phyloP scores from a whole-genome alignment of 1,140 invertebrate genomes.

The Bombus cullumanus region DNA sequence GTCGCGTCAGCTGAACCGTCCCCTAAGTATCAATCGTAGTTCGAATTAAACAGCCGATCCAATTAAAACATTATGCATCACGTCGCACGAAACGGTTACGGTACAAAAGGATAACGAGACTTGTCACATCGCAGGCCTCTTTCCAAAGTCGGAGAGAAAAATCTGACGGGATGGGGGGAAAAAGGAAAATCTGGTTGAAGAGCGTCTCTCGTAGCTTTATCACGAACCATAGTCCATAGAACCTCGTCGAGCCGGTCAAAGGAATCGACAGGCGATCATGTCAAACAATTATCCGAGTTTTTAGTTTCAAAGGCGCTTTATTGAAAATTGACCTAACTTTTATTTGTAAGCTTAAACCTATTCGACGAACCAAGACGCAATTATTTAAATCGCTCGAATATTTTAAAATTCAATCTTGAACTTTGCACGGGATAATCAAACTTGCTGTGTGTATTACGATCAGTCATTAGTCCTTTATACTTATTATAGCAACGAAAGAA shows the following conservation, averaged over 20 bases:
- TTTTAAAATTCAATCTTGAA: background rate
- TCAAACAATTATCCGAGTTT: constrained; percentile 1
- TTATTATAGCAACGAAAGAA: too few species aligned
- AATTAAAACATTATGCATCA: constrained; percentile 70
- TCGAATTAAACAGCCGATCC: constrained; percentile 56
- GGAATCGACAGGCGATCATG: constrained; percentile 2
- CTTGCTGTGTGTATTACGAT: too few species aligned
- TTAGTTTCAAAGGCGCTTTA: background rate
- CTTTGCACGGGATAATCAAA: background rate
- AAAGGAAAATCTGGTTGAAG: constrained; percentile 9
- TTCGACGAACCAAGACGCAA: too few species aligned
- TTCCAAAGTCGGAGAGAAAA: background rate
- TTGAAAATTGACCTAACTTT: background rate
- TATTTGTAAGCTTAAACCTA: background rate
- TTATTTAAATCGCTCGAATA: too few species aligned
- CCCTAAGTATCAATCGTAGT: constrained; percentile 57
- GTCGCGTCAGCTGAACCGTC: constrained; percentile 41
- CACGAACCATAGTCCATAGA: too few species aligned
- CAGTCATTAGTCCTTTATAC: too few species aligned
- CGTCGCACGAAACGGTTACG: constrained; percentile 48
- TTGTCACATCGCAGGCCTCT: constrained; percentile 1
- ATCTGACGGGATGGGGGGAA: background rate
- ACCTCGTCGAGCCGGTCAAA: background rate
- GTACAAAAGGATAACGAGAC: constrained; percentile 48
- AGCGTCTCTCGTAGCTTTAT: constrained; percentile 28